Base-by-base conservation (phyloP, 23 tunicate genomes). In the Halocynthia aurantium region DNA sequence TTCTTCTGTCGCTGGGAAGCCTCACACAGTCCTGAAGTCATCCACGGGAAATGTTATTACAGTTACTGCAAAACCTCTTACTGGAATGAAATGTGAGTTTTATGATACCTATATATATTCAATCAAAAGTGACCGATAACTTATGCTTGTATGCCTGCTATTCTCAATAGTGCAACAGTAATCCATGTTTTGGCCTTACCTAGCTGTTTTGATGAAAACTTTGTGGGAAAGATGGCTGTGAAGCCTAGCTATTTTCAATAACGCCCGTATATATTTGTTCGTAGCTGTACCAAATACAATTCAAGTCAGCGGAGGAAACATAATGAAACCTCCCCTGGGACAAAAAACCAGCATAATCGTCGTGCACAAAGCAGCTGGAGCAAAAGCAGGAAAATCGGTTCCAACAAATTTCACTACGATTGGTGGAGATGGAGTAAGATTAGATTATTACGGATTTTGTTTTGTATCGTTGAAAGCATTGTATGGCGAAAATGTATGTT, bases 1-100 rank as follows among this genome's bases (percentile, higher is more conserved):
- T 13, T 74, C 78, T 17, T 54, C 51, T 54, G 64, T 53, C n/a
- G 57, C 78, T 15, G 78, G 78, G 31, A 74, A 74, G 56, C 6
- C 78, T 8, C 78, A 53, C 19, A 74, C 78, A 22, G 51, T 74
- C 13, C 21, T 74, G 63, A 74, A 74, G 57, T 74, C 78, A 13
- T 74, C 78, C 8, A 54, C 78, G 5, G 81, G 75, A 13, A 82
- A 82, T 61, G 78, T 82, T 0, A 82, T 82, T 12, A 82, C 81
- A 50, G 86, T 82, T 8, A 82, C 86, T 15, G 83, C 86, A 31
- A 75, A 80, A 52, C 81, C 86, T 8, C 52, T 82, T 50, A 15
- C 78, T 75, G 80, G 73, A 7, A 74, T 40, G 58, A 74, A 75
- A 82, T 61, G 80, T 75, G 63, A 53, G 67, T n/a, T n/a, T n/a